Evolutionary conservation across 2,113 vertebrate species (phyloP).

Genomic region (Nestor notabilis): DNA sequence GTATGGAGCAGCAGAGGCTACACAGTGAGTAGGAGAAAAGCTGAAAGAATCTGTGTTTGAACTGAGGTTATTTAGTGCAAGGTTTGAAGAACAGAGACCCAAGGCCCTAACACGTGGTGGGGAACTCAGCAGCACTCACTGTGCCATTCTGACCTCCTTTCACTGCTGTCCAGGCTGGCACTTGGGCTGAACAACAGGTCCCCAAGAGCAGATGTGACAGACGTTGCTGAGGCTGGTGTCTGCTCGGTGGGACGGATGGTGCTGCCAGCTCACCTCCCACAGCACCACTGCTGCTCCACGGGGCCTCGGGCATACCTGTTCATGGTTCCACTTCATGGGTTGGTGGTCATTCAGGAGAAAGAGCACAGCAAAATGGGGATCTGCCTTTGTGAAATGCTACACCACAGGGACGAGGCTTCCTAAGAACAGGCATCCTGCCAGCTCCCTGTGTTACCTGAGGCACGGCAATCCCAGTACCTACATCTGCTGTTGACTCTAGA

Average conservation of each 20-base stretch:
- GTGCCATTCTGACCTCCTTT: not conserved
- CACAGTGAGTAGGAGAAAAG: rapidly evolving
- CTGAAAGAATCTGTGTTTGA: not conserved
- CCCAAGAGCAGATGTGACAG: not conserved
- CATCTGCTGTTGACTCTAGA: not conserved
- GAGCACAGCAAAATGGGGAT: not conserved
- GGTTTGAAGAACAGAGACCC: not conserved
- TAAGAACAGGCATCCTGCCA: not conserved
- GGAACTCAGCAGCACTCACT: not conserved
- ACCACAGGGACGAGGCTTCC: not conserved
- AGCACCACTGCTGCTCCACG: not conserved
- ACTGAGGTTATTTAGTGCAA: not conserved
- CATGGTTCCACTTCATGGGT: not conserved
- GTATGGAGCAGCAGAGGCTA: not conserved
- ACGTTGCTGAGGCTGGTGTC: not conserved
- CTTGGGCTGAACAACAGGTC: not conserved
- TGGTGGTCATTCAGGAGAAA: not conserved
- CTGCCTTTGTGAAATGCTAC: not conserved
- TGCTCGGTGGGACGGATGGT: not conserved
- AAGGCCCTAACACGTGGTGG: rapidly evolving
- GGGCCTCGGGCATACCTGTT: rapidly evolving
- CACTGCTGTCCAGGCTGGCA: not conserved
- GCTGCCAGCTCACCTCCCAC: not conserved
- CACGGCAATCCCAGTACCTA: not conserved
- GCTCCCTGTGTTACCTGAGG: not conserved